Percentiles rank a stretch among this genome's conserved stretches.
Conservation (phyloP, 2,113 vertebrate genomes). For the Bubo scandiacus region DNA sequence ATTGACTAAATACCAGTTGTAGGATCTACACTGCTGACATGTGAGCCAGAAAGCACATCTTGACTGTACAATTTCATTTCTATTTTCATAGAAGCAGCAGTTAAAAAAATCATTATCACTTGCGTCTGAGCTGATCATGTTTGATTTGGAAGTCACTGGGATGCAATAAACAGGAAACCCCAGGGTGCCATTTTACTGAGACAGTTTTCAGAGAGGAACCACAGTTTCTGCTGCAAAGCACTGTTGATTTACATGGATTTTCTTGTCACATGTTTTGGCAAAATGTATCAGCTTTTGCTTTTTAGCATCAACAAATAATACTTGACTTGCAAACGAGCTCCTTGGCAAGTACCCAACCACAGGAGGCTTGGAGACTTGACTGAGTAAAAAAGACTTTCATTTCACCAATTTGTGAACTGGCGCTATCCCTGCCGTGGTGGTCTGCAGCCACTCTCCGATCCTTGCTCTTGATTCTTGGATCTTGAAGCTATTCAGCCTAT, state of each 20-base stretch:
- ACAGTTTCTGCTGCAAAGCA: slow-evolving; percentile 26
- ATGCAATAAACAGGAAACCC: slow-evolving; percentile 44
- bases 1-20: background rate
- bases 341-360: slow-evolving; percentile 38
- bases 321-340: slow-evolving; percentile 61
- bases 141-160: slow-evolving; percentile 53
- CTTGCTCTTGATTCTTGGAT: background rate
- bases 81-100: slow-evolving; percentile 20
- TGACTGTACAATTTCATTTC: background rate
- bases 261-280: slow-evolving; percentile 61
- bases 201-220: slow-evolving; percentile 23
- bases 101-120: slow-evolving; percentile 41
- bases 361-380: background rate
- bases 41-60: background rate
- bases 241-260: slow-evolving; percentile 56
- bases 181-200: slow-evolving; percentile 46
- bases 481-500: background rate
- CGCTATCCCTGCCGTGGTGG: background rate
- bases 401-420: background rate
- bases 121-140: background rate
- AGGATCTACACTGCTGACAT: fast-evolving
- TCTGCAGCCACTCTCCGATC: background rate
- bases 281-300: slow-evolving; percentile 52
- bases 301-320: slow-evolving; percentile 61
- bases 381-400: background rate